Percentiles rank a stretch among this genome's conserved stretches.
Evolutionary conservation across 2,113 vertebrate genomes (phyloP).

Genomic region (Corvus hawaiiensis): DNA sequence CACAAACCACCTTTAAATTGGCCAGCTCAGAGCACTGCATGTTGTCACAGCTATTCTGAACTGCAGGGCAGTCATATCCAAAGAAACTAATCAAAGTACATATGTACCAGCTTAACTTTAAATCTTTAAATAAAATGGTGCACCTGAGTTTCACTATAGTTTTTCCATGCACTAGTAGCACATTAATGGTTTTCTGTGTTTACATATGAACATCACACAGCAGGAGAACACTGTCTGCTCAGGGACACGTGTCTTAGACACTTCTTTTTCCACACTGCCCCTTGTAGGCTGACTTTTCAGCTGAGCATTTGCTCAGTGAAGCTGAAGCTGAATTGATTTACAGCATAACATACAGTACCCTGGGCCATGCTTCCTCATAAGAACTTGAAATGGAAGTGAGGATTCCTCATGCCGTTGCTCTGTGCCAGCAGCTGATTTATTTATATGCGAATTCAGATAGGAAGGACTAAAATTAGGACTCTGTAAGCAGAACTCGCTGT

Average conservation of each 20-base stretch:
- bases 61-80: background rate
- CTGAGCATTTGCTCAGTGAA: background rate
- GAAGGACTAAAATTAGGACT: background rate
- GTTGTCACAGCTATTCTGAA: background rate
- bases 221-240: background rate
- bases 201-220: background rate
- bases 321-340: background rate
- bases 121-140: background rate
- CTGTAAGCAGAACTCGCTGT: background rate
- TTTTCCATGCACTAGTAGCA: background rate
- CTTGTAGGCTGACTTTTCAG: background rate
- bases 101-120: background rate
- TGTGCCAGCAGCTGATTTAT: background rate
- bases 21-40: background rate
- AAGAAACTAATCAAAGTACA: background rate
- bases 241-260: accelerated
- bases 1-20: background rate
- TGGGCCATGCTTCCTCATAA: background rate
- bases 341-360: background rate
- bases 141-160: background rate
- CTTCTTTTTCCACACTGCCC: background rate
- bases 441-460: background rate
- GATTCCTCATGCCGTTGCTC: background rate
- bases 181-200: background rate
- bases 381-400: background rate